Evolutionary conservation across 2,113 vertebrate genomes (phyloP).

Genomic region (Marcusenius ussheri): DNA sequence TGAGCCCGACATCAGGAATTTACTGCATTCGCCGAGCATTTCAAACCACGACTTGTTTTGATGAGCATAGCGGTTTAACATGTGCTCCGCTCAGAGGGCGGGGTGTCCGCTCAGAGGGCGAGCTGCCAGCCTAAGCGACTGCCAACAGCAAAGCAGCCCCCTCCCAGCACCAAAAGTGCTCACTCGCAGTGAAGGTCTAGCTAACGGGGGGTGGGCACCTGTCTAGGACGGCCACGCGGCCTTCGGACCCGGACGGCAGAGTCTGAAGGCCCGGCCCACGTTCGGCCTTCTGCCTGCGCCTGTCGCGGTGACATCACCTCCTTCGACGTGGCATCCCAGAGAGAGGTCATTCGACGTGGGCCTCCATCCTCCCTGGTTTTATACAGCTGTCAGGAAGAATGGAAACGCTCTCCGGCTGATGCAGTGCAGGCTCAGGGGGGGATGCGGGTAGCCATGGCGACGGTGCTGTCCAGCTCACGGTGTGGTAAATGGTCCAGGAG

Average conservation of each 20-base stretch:
- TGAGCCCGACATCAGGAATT: not conserved
- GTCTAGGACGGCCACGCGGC: not conserved
- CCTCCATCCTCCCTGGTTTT: conserved; percentile 11
- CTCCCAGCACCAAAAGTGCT: not conserved
- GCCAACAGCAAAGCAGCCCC: not conserved
- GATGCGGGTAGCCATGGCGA: not conserved
- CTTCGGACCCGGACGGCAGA: not conserved
- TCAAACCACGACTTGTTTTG: not conserved
- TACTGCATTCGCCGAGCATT: not conserved
- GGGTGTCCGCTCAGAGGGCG: no score
- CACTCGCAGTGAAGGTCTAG: not conserved
- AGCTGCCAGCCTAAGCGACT: not conserved
- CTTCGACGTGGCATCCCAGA: no score
- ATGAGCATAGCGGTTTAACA: not conserved
- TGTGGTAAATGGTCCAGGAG: not conserved
- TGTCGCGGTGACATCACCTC: conserved; percentile 8
- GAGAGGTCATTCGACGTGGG: not conserved
- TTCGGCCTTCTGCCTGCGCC: not conserved
- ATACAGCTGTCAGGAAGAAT: conserved; percentile 52
- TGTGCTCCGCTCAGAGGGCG: not conserved
- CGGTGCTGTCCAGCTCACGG: not conserved
- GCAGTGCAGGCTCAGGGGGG: conserved; percentile 40
- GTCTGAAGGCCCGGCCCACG: not conserved
- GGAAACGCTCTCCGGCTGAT: conserved; percentile 43
- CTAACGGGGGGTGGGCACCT: not conserved